These are phyloP conservation scores for Mormyrops attenuatus DNA, from an alignment of 2,797 vertebrate species.

Conservation along the genomic window DNA sequence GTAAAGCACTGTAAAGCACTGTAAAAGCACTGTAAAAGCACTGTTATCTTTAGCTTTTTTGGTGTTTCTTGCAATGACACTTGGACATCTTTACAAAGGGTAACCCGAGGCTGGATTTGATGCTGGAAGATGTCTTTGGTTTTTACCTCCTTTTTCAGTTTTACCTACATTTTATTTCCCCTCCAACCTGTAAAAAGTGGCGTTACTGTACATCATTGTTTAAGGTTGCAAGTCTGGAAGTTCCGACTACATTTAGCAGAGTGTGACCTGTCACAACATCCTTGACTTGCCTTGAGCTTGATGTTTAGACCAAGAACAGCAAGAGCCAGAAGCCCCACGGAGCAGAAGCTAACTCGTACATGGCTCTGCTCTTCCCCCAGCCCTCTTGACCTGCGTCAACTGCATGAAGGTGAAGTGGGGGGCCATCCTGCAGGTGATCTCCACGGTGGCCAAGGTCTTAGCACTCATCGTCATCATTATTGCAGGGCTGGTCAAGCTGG, in stretches of 20 bases:
- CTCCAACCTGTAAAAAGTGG: background rate
- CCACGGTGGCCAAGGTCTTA: slow-evolving; percentile 71
- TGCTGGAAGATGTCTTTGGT: background rate
- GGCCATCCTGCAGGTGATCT: slow-evolving; percentile 71
- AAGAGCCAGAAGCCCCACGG: background rate
- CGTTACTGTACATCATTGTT: background rate
- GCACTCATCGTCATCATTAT: slow-evolving; percentile 73
- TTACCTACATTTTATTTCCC: background rate
- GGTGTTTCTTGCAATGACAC: background rate
- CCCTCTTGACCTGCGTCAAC: slow-evolving; percentile 68
- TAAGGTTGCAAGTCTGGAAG: background rate
- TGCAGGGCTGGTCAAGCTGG: slow-evolving; percentile 63
- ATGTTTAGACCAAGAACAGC: background rate
- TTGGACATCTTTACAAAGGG: background rate
- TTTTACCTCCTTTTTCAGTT: background rate
- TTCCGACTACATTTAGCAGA: background rate
- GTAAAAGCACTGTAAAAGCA: no score
- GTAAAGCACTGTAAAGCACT: no score
- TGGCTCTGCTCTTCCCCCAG: slow-evolving; percentile 38
- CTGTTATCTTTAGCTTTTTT: background rate
- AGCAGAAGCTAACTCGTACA: background rate
- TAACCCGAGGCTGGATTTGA: background rate
- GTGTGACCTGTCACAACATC: background rate
- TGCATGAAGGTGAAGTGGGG: slow-evolving; percentile 78
- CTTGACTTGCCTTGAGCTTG: background rate